These are phyloP conservation scores for Cyphomyrmex costatus DNA, from an alignment of 1,140 invertebrate species.

Conservation along the genomic window DNA sequence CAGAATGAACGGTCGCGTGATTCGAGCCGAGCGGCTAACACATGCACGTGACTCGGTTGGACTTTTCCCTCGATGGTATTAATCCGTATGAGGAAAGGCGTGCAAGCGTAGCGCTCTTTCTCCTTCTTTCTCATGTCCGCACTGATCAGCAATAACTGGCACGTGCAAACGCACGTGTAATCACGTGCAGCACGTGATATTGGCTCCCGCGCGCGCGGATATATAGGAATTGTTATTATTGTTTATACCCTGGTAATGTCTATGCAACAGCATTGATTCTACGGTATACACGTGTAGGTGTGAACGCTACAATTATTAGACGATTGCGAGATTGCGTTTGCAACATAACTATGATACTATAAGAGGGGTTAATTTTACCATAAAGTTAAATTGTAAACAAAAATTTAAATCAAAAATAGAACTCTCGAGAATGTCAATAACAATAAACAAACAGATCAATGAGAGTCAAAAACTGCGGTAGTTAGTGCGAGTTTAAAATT, in stretches of 20 bases:
- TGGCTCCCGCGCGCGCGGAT: conserved; percentile 57
- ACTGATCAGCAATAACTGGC: conserved; percentile 59
- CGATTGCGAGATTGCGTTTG: conserved; percentile 35
- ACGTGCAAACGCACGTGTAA: conserved; percentile 79
- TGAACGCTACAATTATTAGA: conserved; percentile 33
- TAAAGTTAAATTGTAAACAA: conserved; percentile 8
- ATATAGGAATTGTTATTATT: conserved; percentile 77
- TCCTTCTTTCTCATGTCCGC: conserved; percentile 15
- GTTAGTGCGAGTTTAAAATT: too few species aligned
- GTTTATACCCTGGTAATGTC: conserved; percentile 18
- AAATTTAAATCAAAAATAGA: too few species aligned
- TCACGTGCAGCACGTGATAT: conserved; percentile 83
- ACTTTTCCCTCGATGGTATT: conserved; percentile 74
- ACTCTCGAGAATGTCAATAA: too few species aligned
- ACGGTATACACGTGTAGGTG: conserved; percentile 26
- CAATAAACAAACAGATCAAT: too few species aligned
- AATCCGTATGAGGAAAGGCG: conserved; percentile 69
- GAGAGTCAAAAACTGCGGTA: too few species aligned
- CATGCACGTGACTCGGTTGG: conserved; percentile 80
- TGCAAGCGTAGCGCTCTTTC: conserved; percentile 64
- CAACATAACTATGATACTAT: background rate
- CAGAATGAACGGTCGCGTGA: conserved; percentile 79
- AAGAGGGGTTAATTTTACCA: background rate
- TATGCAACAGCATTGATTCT: conserved; percentile 39
- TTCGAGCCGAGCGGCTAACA: conserved; percentile 73